A percentile compares a stretch with the other conserved stretches of the same genome.
Evolutionary conservation across 1,140 invertebrate genomes (phyloP).

Genomic region (Brachionus paranguensis): DNA sequence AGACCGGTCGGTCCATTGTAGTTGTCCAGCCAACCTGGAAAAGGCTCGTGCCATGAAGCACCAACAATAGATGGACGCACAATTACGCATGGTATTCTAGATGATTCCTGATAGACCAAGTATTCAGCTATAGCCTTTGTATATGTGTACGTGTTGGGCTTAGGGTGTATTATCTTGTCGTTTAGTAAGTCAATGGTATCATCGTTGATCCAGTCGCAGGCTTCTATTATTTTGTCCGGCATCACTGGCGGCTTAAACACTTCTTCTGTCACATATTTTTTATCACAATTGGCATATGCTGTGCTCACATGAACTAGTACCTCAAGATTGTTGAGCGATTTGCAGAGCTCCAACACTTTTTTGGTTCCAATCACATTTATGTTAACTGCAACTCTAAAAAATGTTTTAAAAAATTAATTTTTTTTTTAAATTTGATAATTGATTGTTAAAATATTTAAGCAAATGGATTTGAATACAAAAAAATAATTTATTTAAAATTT

Average conservation of each 20-base stretch:
- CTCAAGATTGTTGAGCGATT: slow-evolving; percentile 54
- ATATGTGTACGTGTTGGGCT: slow-evolving; percentile 80
- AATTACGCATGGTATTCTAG: slow-evolving; percentile 69
- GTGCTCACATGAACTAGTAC: slow-evolving; percentile 58
- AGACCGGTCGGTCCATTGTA: slow-evolving; percentile 51
- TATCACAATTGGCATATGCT: slow-evolving; percentile 60
- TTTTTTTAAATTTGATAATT: not conserved
- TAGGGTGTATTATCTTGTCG: slow-evolving; percentile 63
- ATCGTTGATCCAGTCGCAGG: slow-evolving; percentile 62
- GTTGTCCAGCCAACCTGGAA: slow-evolving; percentile 59
- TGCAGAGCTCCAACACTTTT: slow-evolving; percentile 53
- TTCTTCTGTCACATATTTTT: slow-evolving; percentile 54
- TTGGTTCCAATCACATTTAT: slow-evolving; percentile 58
- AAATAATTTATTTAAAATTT: not conserved
- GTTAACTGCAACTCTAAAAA: slow-evolving; percentile 63
- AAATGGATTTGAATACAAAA: not conserved
- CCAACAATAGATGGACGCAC: slow-evolving; percentile 82
- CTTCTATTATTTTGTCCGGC: slow-evolving; percentile 79
- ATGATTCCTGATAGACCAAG: slow-evolving; percentile 62
- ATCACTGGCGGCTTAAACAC: slow-evolving; percentile 81
- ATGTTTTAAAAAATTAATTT: slow-evolving; percentile 70
- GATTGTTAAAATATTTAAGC: not conserved
- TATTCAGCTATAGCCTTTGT: slow-evolving; percentile 74
- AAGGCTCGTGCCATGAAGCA: slow-evolving; percentile 77
- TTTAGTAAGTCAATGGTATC: slow-evolving; percentile 68